Evolutionary conservation across 1,140 invertebrate species (phyloP).

Genomic region (Tetramorium alpestre): DNA sequence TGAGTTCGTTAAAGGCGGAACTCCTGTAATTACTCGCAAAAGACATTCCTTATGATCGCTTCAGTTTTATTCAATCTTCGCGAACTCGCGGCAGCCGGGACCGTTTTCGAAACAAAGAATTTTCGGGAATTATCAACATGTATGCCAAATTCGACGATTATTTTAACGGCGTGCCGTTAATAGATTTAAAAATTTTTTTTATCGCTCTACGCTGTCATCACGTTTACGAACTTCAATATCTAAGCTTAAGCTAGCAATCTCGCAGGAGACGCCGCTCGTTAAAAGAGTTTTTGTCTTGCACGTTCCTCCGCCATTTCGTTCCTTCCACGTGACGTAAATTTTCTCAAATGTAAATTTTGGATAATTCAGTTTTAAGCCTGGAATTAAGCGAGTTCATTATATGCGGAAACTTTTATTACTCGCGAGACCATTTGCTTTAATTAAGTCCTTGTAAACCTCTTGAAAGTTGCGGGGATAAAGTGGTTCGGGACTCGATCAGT

Average conservation of each 20-base stretch:
- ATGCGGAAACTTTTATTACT: constrained; percentile 54
- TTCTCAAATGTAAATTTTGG: constrained; percentile 56
- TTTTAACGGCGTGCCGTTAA: not conserved
- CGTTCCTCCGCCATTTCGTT: constrained; percentile 16
- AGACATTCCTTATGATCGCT: constrained; percentile 10
- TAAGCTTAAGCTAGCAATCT: constrained; percentile 15
- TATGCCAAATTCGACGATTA: not conserved
- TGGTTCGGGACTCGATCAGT: constrained; percentile 33
- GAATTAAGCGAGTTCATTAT: constrained; percentile 59
- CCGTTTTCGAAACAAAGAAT: not conserved
- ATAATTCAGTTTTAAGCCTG: constrained; percentile 60
- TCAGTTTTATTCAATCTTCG: not conserved
- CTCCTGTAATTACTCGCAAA: constrained; percentile 38
- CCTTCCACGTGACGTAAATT: constrained; percentile 4
- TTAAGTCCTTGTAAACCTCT: constrained; percentile 52
- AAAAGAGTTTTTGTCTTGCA: constrained; percentile 52
- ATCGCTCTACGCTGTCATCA: not conserved
- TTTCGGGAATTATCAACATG: not conserved
- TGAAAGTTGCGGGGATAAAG: constrained; percentile 42
- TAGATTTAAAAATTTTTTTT: constrained; percentile 11
- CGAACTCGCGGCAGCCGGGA: not conserved
- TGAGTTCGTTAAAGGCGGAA: constrained; percentile 16
- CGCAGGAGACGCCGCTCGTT: constrained; percentile 24
- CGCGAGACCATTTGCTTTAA: constrained; percentile 56
- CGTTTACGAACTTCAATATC: constrained; percentile 45